Base-by-base conservation (phyloP, 2,797 vertebrate genomes). In the Craterocephalus amniculus region DNA sequence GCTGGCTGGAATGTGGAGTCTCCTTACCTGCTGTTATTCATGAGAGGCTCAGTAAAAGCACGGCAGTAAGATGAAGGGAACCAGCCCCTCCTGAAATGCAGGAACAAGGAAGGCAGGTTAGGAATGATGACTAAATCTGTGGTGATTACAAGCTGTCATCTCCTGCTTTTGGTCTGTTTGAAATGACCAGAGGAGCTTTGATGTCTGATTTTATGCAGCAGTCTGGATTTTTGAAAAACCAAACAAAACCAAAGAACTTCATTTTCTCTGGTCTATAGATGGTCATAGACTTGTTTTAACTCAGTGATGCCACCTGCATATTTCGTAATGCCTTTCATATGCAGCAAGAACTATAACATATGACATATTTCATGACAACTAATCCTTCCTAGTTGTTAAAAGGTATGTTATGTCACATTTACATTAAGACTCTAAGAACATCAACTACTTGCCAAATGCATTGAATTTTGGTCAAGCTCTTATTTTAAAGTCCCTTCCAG, bases 11-110 rank as follows among this genome's bases (percentile, higher is more conserved):
- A 68, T 43, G 20, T 36, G 87, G 91, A 80, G 88, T 93, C 89
- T 83, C 75, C 90, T 94, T 93, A 95, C 95, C 93, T 93, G 94
- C 93, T 94, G 93, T 94, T 93, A 89, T 96, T 96, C 90, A 95
- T 93, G 9, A 95, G 81, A 26, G 94, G 91, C 78, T 96, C 96
- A 0, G 95, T 94, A 55, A 90, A 75, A 29, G 90, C 87, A 20
- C 92, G 92, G 80, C 94, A 95, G 83, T 99, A 99, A 0, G 98
- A 99, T 0, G 96, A 97, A 14, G 98, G 98, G 93, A 99, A 99
- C 98, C 98, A 99, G 78, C 98, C 98, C 90, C 95, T 96, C 89
- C 98, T 99, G 91, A 26, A 79, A 82, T 85, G 26, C 24, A 74
- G 27, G 74, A 70, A 86, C 61, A 85, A 36, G 87, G 58, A 29